Conservation (phyloP, 1,140 invertebrate species). For the Pseudomyrmex pallidus region DNA sequence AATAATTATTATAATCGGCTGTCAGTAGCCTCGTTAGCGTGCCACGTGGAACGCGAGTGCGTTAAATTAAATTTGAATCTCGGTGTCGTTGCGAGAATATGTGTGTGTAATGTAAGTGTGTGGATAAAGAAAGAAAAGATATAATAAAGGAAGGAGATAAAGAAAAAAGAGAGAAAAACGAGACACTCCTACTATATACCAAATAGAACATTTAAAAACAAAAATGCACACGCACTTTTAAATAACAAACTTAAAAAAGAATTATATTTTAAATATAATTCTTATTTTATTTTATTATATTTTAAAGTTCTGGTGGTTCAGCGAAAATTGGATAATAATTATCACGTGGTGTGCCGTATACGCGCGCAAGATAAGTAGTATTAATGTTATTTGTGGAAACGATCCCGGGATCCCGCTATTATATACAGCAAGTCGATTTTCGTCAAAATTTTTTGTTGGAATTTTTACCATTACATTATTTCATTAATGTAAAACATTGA, state of each 20-base stretch:
- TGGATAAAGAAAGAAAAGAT: too few species aligned
- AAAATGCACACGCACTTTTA: conserved; percentile 62
- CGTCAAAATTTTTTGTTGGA: too few species aligned
- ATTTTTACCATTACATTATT: too few species aligned
- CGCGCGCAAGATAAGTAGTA: conserved; percentile 72
- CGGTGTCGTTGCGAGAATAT: background rate
- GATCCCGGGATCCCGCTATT: conserved; percentile 68
- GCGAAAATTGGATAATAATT: conserved; percentile 74
- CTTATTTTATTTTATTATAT: too few species aligned
- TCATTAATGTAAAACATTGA: too few species aligned
- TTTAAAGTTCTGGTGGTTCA: conserved; percentile 70
- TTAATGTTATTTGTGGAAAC: conserved; percentile 72
- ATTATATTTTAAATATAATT: conserved; percentile 72
- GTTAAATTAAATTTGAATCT: conserved; percentile 74
- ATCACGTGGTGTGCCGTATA: conserved; percentile 69
- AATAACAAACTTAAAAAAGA: conserved; percentile 73
- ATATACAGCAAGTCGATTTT: conserved; percentile 70
- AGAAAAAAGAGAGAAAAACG: background rate
- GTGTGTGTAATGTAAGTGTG: too few species aligned
- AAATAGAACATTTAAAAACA: conserved; percentile 36
- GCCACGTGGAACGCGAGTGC: conserved; percentile 69
- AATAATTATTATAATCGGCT: conserved; percentile 75
- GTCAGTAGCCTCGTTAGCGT: conserved; percentile 73
- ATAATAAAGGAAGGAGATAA: background rate
- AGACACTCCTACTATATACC: background rate